Conservation (phyloP, 2,113 vertebrate genomes). For the Dipodomys merriami region DNA sequence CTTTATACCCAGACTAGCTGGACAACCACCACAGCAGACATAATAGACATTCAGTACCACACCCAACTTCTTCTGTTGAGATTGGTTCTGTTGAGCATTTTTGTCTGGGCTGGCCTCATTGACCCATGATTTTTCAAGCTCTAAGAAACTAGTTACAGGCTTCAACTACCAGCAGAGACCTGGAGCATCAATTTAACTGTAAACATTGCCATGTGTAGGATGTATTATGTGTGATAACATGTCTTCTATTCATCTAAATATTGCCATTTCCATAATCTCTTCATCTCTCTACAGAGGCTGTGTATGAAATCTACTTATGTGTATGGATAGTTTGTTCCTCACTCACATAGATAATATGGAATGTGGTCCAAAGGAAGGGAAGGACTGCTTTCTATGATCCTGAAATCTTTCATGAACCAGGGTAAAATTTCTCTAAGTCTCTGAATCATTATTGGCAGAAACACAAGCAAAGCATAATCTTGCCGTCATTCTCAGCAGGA, state of each 20-base stretch:
- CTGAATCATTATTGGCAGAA: not conserved
- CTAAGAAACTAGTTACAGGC: too few relatives aligned
- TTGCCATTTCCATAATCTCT: not conserved
- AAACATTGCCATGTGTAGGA: not conserved
- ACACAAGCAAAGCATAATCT: conserved; percentile 1
- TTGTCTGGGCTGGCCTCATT: too few relatives aligned
- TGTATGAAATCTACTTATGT: not conserved
- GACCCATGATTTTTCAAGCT: too few relatives aligned
- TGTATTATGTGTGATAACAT: not conserved
- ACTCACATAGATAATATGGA: not conserved
- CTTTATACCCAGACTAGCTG: too few relatives aligned
- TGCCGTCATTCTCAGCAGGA: not conserved
- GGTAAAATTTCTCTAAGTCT: not conserved
- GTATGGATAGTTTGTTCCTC: not conserved
- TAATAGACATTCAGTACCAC: too few relatives aligned
- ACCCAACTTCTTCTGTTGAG: too few relatives aligned
- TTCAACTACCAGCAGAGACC: too few relatives aligned
- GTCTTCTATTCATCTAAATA: not conserved
- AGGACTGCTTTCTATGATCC: not conserved
- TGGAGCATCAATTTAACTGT: not conserved
- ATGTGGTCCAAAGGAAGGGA: not conserved
- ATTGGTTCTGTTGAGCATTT: too few relatives aligned
- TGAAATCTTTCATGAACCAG: not conserved
- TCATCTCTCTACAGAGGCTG: not conserved
- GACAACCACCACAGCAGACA: too few relatives aligned